Evolutionary conservation across 2,888 invertebrate genomes (phyloP).

Genomic region (Portevinia maculata): DNA sequence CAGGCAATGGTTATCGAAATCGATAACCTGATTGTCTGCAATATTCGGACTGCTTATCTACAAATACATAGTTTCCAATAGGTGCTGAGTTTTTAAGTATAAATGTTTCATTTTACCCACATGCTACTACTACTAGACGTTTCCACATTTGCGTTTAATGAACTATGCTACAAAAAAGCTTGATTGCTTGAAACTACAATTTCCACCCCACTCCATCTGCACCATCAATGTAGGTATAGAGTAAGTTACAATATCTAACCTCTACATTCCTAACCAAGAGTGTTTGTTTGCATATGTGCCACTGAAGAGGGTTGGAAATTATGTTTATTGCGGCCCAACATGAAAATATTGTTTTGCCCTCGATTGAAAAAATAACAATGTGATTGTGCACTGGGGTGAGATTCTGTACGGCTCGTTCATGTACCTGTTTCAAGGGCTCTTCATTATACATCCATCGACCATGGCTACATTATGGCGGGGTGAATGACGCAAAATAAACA

Average conservation of each 20-base stretch:
- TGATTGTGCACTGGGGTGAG: constrained; percentile 36
- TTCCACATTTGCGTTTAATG: neutral
- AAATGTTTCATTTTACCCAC: too few relatives aligned
- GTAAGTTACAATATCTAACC: neutral
- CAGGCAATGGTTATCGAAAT: too few relatives aligned
- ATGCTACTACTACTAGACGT: too few relatives aligned
- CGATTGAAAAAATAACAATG: constrained; percentile 15
- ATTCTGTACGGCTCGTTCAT: constrained; percentile 1
- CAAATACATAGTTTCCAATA: too few relatives aligned
- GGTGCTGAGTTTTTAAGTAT: too few relatives aligned
- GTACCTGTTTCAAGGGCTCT: constrained; percentile 56
- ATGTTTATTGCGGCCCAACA: constrained; percentile 50
- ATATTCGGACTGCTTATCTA: too few relatives aligned
- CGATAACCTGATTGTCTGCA: too few relatives aligned
- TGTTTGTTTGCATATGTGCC: constrained; percentile 43
- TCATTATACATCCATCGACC: constrained; percentile 36
- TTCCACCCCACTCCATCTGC: constrained; percentile 19
- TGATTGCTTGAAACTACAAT: neutral
- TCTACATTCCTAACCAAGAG: constrained; percentile 13
- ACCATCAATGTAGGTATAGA: neutral
- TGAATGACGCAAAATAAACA: constrained; percentile 32
- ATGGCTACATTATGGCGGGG: constrained; percentile 16
- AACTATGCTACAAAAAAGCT: constrained; percentile 28
- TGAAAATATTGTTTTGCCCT: constrained; percentile 46
- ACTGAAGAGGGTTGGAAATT: constrained; percentile 46